Evolutionary conservation across 2,888 invertebrate species (phyloP), one percentile per base, ranked within the genome.

Genomic region (Hemithea aestivaria): DNA sequence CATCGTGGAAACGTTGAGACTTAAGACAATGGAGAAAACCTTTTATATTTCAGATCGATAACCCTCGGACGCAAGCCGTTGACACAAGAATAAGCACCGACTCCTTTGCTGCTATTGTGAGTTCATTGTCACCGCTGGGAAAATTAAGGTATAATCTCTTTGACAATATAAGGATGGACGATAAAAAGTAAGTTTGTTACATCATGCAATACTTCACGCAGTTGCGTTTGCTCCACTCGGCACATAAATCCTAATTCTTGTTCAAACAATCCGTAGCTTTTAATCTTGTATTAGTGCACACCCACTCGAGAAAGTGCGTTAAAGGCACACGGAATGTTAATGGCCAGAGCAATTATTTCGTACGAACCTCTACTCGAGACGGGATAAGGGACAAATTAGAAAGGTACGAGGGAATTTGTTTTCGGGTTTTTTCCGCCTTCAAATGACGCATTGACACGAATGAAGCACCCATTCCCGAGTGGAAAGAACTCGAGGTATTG

Each of bases 21-120:
- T 76, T 69, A 72, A 80, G 74, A 83, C 82, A 82, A 80, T 73
- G 62, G 62, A 67, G 72, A 69, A 69, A 78, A 73, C 62, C 74
- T 74, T 73, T 76, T 72, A 75, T 72, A 73, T 70, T 69, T 55
- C 64, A 73, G 76, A 76, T 73, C 76, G 74, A 78, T 79, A 77
- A 74, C 79, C 73, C 69, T 73, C 62, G 56, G 67, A 66, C 59
- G 67, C 64, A 62, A 77, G 62, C 59, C 65, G 67, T 70, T 78
- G 79, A 76, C 76, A 78, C 64, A 61, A 71, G 73, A 75, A 45
- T 43, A 40, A 33, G 41, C 28, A 35, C 45, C 34, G 29, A 42
- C 40, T 36, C 36, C 34, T 38, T 37, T 33, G 37, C 30, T 37
- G 24, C 34, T 23, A 42, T 37, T 42, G 41, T 73, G 55, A 61